Evolutionary conservation across 2,113 vertebrate species (phyloP).

Genomic region (Talpa occidentalis): DNA sequence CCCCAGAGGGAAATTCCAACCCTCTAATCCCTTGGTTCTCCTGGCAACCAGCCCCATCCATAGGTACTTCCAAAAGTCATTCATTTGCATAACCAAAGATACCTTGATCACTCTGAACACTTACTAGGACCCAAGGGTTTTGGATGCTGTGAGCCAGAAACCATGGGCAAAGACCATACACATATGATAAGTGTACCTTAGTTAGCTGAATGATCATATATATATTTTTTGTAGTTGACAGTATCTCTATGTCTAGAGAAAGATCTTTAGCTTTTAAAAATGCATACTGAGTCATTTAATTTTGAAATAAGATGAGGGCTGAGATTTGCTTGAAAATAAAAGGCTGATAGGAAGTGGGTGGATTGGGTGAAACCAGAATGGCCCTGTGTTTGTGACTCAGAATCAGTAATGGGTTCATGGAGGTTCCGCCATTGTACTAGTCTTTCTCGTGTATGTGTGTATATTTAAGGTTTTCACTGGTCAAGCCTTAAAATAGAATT

Average conservation of each 20-base stretch:
- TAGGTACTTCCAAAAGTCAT: too few relatives aligned
- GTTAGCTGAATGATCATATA: too few relatives aligned
- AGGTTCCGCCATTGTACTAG: neutral
- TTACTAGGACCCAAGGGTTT: too few relatives aligned
- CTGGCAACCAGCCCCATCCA: too few relatives aligned
- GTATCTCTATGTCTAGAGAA: neutral
- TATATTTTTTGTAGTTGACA: too few relatives aligned
- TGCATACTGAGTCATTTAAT: neutral
- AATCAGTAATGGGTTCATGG: neutral
- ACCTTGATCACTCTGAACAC: too few relatives aligned
- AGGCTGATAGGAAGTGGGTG: neutral
- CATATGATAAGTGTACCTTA: too few relatives aligned
- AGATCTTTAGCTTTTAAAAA: neutral
- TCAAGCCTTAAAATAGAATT: slow-evolving; percentile 10
- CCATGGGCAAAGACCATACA: too few relatives aligned
- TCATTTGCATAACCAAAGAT: too few relatives aligned
- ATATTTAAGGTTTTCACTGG: neutral
- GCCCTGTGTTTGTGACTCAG: neutral
- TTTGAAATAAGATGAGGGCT: neutral
- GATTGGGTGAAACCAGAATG: neutral
- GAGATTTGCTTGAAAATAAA: neutral
- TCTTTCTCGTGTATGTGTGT: neutral
- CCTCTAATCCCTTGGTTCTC: too few relatives aligned
- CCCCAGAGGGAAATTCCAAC: too few relatives aligned
- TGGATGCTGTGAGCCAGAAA: too few relatives aligned